Percentiles rank a stretch among this genome's conserved stretches.
phyloP scores from a whole-genome alignment of 2,113 vertebrate genomes.

The Promerops cafer region DNA sequence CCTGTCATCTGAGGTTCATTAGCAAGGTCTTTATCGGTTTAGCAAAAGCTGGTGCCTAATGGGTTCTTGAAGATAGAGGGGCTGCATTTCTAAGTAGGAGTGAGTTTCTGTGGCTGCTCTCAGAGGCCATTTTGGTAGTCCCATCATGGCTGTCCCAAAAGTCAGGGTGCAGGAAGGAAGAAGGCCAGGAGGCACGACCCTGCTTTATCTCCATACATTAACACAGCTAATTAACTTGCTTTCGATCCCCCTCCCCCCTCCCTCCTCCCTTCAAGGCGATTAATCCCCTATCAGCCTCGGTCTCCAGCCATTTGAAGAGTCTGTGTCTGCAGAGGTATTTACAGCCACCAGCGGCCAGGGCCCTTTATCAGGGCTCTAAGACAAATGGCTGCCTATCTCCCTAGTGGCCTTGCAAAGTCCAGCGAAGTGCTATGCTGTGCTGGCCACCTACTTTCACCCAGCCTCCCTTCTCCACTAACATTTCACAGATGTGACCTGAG shows the following conservation, averaged over 20 bases:
- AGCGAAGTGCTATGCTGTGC: conserved; percentile 57
- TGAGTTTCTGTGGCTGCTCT: not conserved
- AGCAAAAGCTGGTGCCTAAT: conserved; percentile 16
- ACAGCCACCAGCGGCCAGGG: conserved; percentile 37
- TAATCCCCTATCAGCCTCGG: conserved; percentile 48
- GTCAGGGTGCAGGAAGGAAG: not conserved
- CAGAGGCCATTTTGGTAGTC: not conserved
- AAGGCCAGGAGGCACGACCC: not conserved
- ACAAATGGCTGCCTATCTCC: conserved; percentile 69
- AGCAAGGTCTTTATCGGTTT: not conserved
- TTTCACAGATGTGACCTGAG: conserved; percentile 72
- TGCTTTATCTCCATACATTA: conserved; percentile 57
- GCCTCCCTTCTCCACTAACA: conserved; percentile 56
- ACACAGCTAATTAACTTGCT: conserved; percentile 60
- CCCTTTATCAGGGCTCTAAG: conserved; percentile 62
- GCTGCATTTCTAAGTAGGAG: not conserved
- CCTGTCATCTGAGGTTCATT: conserved; percentile 14
- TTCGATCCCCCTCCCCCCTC: not conserved
- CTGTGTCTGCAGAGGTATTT: conserved; percentile 65
- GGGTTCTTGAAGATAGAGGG: not conserved
- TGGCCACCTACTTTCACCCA: conserved; percentile 68
- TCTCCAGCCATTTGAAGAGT: conserved; percentile 52
- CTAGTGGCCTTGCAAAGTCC: conserved; percentile 62
- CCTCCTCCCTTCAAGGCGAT: not conserved
- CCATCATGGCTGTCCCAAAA: conserved; percentile 10